phyloP scores from a whole-genome alignment of 2,113 vertebrate species.

The Elgaria multicarinata region DNA sequence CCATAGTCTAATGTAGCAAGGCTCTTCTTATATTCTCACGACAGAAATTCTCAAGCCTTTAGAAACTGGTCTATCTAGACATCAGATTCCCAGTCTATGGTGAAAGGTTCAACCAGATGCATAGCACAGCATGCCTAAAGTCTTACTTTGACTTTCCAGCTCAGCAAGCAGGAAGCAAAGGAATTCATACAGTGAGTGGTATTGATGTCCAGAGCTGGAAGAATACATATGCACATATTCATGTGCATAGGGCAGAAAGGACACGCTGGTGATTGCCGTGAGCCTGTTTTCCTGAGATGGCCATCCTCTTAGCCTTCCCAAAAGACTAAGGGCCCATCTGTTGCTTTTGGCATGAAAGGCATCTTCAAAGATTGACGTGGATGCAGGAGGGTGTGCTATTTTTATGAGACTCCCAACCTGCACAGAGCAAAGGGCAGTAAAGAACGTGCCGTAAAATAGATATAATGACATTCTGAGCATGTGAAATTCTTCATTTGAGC shows the following conservation, averaged over 20 bases:
- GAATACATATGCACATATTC: background rate
- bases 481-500: background rate
- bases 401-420: constrained; percentile 10
- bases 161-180: background rate
- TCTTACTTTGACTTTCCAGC: background rate
- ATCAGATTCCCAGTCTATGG: background rate
- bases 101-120: background rate
- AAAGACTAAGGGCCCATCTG: constrained; percentile 1
- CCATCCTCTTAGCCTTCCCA: background rate
- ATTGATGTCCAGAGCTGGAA: background rate
- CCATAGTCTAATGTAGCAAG: no score
- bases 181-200: background rate
- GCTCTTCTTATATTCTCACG: no score
- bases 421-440: background rate
- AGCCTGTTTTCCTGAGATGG: background rate
- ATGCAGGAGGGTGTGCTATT: background rate
- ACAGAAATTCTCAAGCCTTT: background rate
- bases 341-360: constrained; percentile 27
- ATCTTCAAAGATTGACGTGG: constrained; percentile 2
- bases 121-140: background rate
- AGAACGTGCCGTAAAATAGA: background rate
- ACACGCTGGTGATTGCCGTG: no score
- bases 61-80: background rate
- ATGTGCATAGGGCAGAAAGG: background rate
- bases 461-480: background rate